phyloP scores from a whole-genome alignment of 2,888 invertebrate species.

The Cosmia trapezina region DNA sequence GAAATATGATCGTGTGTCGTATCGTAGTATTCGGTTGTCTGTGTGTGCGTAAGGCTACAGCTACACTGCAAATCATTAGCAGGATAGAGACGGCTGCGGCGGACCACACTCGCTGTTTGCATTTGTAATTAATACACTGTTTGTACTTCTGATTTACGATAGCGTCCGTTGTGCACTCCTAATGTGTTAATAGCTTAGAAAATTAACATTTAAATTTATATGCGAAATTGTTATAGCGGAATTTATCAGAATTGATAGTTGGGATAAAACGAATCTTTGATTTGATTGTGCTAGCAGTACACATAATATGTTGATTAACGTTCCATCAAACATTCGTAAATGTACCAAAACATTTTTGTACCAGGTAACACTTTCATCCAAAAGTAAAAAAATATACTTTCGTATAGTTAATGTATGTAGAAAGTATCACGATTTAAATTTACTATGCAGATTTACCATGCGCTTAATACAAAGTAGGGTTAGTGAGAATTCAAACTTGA shows the following conservation, averaged over 20 bases:
- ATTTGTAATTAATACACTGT: conserved; percentile 91
- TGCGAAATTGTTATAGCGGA: conserved; percentile 21
- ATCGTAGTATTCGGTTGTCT: conserved; percentile 38
- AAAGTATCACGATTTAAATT: conserved; percentile 22
- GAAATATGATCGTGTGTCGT: conserved; percentile 32
- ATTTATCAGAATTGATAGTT: background rate
- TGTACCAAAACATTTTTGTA: too few relatives aligned
- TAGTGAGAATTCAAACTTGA: conserved; percentile 46
- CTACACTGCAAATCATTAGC: conserved; percentile 89
- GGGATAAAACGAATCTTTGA: background rate
- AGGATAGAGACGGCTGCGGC: conserved; percentile 89
- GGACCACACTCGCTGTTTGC: conserved; percentile 89
- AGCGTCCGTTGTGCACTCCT: conserved; percentile 84
- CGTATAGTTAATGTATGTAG: background rate
- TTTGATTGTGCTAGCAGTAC: background rate
- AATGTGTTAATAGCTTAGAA: conserved; percentile 89
- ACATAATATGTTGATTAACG: background rate
- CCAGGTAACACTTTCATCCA: background rate
- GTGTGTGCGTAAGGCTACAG: conserved; percentile 66
- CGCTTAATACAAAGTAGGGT: conserved; percentile 35
- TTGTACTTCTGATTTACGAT: conserved; percentile 90
- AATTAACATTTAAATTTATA: conserved; percentile 76
- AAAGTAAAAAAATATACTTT: background rate
- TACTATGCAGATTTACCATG: conserved; percentile 37
- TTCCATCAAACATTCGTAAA: too few relatives aligned